Evolutionary conservation across 2,113 vertebrate genomes (phyloP).

Genomic region (Tachysurus vachellii): DNA sequence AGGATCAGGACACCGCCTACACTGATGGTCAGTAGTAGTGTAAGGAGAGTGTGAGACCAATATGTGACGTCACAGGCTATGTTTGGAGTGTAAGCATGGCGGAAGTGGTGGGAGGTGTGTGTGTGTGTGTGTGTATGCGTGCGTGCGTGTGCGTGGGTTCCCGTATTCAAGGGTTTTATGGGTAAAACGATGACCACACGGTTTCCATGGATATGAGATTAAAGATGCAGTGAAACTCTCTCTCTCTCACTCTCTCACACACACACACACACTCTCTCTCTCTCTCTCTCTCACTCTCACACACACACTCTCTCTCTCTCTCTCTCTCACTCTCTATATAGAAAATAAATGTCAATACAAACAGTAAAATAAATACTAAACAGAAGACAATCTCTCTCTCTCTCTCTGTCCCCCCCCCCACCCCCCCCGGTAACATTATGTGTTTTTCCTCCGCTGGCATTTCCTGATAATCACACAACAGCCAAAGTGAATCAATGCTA

Average conservation of each 20-base stretch:
- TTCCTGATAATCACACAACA: neutral
- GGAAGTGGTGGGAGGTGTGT: conserved; percentile 32
- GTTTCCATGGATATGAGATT: conserved; percentile 59
- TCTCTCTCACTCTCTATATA: no score
- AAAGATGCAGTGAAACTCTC: conserved; percentile 34
- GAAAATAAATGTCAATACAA: no score
- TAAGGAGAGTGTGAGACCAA: neutral
- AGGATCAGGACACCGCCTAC: neutral
- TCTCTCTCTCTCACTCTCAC: no score
- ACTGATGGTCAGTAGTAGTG: neutral
- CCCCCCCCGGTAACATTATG: no score
- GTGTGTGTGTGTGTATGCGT: conserved; percentile 15
- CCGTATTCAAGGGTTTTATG: conserved; percentile 28
- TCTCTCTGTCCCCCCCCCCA: neutral
- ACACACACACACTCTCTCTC: neutral
- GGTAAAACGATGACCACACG: conserved; percentile 21
- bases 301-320: no score
- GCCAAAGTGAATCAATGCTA: neutral
- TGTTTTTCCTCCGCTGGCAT: neutral
- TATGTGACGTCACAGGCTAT: neutral
- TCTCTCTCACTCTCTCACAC: neutral
- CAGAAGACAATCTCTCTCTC: neutral
- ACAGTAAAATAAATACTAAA: no score
- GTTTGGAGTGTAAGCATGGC: neutral
- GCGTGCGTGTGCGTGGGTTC: neutral